Evolutionary conservation across 2,888 invertebrate genomes (phyloP).

Genomic region (Crioceris asparagi): DNA sequence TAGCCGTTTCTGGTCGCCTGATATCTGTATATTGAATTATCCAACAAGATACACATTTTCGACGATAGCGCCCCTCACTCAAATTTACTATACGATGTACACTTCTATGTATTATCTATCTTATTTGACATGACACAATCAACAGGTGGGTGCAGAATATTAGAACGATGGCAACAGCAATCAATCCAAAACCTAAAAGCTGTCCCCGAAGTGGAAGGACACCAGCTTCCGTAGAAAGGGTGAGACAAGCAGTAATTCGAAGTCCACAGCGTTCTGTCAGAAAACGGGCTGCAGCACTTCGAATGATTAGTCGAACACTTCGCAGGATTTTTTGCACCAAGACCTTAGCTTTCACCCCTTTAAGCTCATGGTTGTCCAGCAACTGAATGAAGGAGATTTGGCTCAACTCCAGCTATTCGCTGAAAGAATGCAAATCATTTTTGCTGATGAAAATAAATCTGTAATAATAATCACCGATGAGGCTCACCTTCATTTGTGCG

Average conservation of each 20-base stretch:
- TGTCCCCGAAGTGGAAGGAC: slow-evolving; percentile 7
- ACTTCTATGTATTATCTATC: too few species aligned
- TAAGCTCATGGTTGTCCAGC: slow-evolving; percentile 10
- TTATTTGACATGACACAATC: neutral
- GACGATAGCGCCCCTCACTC: too few species aligned
- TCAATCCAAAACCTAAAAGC: slow-evolving; percentile 4
- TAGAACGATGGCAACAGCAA: neutral
- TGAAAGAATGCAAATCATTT: slow-evolving; percentile 8
- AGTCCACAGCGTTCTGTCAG: slow-evolving; percentile 7
- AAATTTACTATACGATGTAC: too few species aligned
- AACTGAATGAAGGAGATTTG: slow-evolving; percentile 8
- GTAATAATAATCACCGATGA: slow-evolving; percentile 9
- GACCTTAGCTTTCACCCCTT: slow-evolving; percentile 8
- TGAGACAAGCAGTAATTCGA: slow-evolving; percentile 6
- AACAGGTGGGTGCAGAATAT: neutral
- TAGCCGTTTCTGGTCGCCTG: too few species aligned
- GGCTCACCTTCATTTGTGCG: slow-evolving; percentile 10
- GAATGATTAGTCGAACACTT: slow-evolving; percentile 3
- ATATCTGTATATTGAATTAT: too few species aligned
- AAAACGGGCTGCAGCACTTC: slow-evolving; percentile 6
- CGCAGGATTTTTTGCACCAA: slow-evolving; percentile 8
- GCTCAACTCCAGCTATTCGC: slow-evolving; percentile 5
- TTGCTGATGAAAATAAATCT: slow-evolving; percentile 2
- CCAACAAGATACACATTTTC: too few species aligned
- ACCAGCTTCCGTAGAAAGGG: slow-evolving; percentile 5